Conservation (phyloP, 2,113 vertebrate species). For the Mobula birostris region DNA sequence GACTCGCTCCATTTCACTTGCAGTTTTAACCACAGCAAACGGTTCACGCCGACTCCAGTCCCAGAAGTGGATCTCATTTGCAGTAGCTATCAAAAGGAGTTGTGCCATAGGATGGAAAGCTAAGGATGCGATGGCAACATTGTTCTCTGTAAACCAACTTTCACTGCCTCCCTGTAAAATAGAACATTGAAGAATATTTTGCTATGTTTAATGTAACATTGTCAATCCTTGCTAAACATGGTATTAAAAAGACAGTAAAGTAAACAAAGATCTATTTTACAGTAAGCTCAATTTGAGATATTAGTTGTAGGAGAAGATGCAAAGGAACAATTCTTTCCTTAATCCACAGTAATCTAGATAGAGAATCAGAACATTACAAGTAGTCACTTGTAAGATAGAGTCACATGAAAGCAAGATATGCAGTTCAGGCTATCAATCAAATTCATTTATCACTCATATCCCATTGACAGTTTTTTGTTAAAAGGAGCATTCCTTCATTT, state of each 20-base stretch:
- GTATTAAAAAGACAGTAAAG: background rate
- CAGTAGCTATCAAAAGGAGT: slow-evolving; percentile 93
- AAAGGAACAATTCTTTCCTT: background rate
- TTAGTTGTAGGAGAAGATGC: background rate
- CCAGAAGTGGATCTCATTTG: slow-evolving; percentile 98
- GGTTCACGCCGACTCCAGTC: slow-evolving; percentile 97
- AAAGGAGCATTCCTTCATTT: background rate
- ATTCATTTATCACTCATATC: background rate
- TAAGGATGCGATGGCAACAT: slow-evolving; percentile 92
- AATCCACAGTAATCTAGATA: background rate
- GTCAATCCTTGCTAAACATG: background rate
- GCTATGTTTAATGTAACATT: background rate
- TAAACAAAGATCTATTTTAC: background rate
- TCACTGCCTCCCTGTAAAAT: slow-evolving; percentile 84
- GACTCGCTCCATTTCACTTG: slow-evolving; percentile 89
- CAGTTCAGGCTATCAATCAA: background rate
- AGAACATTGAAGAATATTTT: background rate
- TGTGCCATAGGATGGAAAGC: slow-evolving; percentile 96
- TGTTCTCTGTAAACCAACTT: slow-evolving; percentile 98
- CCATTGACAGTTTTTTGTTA: background rate
- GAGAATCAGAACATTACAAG: background rate
- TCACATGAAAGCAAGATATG: background rate
- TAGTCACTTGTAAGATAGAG: too few species aligned
- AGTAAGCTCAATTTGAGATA: background rate
- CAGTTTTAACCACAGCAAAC: slow-evolving; percentile 94